Evolutionary conservation across 1,140 invertebrate genomes (phyloP), one percentile per base, ranked within the genome.

Genomic region (Pseudobourletiella spinata): DNA sequence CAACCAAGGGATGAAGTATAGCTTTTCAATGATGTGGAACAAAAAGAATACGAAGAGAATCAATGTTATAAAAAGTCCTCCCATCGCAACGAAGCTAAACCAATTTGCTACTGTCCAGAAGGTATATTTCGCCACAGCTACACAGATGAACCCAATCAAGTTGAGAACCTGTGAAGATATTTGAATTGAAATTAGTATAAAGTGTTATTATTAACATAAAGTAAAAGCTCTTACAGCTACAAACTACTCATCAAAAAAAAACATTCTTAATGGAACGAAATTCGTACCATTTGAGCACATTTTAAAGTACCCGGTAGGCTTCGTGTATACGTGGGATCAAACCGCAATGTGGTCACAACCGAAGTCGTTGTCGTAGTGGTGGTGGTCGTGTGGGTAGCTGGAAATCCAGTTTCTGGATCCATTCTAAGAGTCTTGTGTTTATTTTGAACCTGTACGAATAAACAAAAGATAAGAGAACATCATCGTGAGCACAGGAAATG

Each of bases 1-100:
- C 24, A 89, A 72, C 91, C 91, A 95, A 0, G 89, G 90, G 59
- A 94, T 85, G 74, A 82, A 86, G 72, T 86, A 85, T 70, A 89
- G 85, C 73, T 86, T 88, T 72, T 91, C 87, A 62, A 93, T 79
- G 14, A 93, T 80, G 72, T 94, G 89, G 72, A 93, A 89, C 54
- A 91, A 71, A 75, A 92, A 92, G 57, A 92, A 81, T 0, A 84
- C 79, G 18, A 93, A 80, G 16, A 93, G 75, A 44, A 91, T 84
- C 15, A 85, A 82, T 0, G 87, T 90, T 61, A 88, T 84, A 82
- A 88, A 89, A 71, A 94, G 86, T n/a, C 86, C 90, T 24, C 81
- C 82, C 81, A 89, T 89, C 0, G 89, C 80, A 1, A 93, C 86
- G 73, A 88, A 87, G 72, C 83, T 86, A 74, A 89, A 91, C 82